Base-by-base conservation (phyloP, 2,797 vertebrate genomes). In the Hylomyscus alleni region DNA sequence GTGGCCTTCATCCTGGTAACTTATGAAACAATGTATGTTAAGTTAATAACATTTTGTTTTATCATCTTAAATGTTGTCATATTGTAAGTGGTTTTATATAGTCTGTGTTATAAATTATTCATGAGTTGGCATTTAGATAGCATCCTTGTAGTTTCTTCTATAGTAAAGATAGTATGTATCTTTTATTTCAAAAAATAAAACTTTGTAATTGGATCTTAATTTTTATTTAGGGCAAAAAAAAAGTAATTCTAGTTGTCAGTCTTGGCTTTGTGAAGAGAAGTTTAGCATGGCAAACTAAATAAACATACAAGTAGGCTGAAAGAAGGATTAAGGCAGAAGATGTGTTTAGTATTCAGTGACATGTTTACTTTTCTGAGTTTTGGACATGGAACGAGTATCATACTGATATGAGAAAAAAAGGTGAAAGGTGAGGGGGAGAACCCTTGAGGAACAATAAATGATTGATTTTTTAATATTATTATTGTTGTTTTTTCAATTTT, bases 251-350 rank as follows among this genome's bases (percentile, higher is more conserved):
- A 13, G 22, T n/a, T 76, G 20, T 7, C 22, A 96, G 62, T 52
- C n/a, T 58, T 93, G 56, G n/a, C 67, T 97, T 82, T 92, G 52
- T 75, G 62, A 62, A 80, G 87, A 90, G 22, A 67, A 6, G 76
- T 91, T 94, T 76, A 29, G 10, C 47, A 8, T 83, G 58, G 31
- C 52, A 93, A 86, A 91, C 76, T 60, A 81, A 78, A 73, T 83
- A 69, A 95, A 17, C 56, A 44, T 22, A 94, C 20, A 90, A 62
- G 10, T 89, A 26, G 75, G 2, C 69, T 78, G 24, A 26, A 83
- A 4, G 22, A 62, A 69, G 40, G 73, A 14, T 80, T 47, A 93
- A 89, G 56, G 29, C 31, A 26, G n/a, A 65, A 94, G 26, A n/a
- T 69, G 89, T 83, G 10, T 37, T 95, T 78, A 40, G 29, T 69